A percentile compares a stretch with the other conserved stretches of the same genome.
phyloP scores from a whole-genome alignment of 2,113 vertebrate genomes.

The Hippocampus mohnikei region DNA sequence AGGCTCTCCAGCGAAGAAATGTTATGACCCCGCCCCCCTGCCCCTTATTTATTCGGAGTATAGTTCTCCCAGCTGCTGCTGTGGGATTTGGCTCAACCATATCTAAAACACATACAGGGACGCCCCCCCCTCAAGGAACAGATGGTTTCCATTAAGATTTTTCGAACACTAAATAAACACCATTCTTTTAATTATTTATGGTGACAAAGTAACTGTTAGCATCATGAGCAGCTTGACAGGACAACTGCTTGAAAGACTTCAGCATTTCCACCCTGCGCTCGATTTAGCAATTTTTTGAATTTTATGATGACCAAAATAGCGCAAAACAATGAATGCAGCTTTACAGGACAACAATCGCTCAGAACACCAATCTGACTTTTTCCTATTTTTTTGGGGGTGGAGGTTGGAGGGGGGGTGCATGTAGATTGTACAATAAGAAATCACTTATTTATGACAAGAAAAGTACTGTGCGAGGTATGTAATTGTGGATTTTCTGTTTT shows the following conservation, averaged over 20 bases:
- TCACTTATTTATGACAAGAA: not conserved
- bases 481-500: not conserved
- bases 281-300: too few relatives aligned
- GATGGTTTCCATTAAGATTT: not conserved
- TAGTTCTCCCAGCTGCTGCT: constrained; percentile 3
- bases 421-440: not conserved
- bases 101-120: not conserved
- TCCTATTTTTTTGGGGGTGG: too few relatives aligned
- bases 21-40: not conserved
- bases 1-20: not conserved
- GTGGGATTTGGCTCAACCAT: not conserved
- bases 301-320: too few relatives aligned
- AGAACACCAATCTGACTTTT: too few relatives aligned
- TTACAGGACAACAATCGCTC: not conserved
- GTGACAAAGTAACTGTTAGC: not conserved
- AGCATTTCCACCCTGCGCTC: too few relatives aligned
- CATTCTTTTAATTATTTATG: not conserved
- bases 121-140: not conserved
- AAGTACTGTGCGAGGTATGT: not conserved
- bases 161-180: not conserved
- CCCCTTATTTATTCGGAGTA: not conserved
- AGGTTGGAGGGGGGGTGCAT: too few relatives aligned
- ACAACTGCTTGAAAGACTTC: not conserved
- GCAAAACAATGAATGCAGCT: not conserved
- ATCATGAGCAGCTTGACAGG: not conserved